A percentile compares a stretch with the other conserved stretches of the same genome.
phyloP scores from a whole-genome alignment of 2,797 vertebrate genomes.

The Scyliorhinus canicula region DNA sequence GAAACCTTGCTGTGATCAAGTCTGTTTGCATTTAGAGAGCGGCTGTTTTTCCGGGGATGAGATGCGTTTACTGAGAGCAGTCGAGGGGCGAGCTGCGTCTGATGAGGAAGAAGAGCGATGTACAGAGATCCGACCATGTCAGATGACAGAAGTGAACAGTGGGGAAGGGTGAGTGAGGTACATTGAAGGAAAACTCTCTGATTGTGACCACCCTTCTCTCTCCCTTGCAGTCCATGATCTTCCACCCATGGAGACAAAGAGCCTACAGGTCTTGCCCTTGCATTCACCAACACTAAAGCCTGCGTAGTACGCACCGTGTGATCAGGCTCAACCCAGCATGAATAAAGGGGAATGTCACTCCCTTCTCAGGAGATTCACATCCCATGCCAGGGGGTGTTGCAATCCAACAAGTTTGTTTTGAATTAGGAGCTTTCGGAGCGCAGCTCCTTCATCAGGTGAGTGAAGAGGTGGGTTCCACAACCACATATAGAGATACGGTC shows the following conservation, averaged over 20 bases:
- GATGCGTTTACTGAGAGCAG: slow-evolving; percentile 62
- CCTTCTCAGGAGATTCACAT: no score
- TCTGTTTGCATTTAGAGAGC: background rate
- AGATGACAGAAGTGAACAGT: slow-evolving; percentile 51
- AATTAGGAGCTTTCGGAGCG: no score
- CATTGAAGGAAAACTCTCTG: background rate
- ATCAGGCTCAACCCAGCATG: background rate
- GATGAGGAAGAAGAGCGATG: slow-evolving; percentile 62
- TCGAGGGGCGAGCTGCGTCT: slow-evolving; percentile 65
- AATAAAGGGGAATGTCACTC: background rate
- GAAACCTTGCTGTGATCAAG: background rate
- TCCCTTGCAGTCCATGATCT: background rate
- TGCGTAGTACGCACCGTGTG: background rate
- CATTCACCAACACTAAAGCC: background rate
- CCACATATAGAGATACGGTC: no score
- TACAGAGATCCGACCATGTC: slow-evolving; percentile 46
- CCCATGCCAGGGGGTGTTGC: no score
- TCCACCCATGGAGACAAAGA: background rate
- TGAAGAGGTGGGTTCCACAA: no score
- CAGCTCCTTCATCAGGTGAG: no score
- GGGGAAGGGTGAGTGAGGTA: slow-evolving; percentile 51
- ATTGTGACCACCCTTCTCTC: no score
- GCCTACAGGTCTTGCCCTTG: background rate
- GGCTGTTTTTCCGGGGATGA: slow-evolving; percentile 44
- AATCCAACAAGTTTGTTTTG: no score